phyloP scores from a whole-genome alignment of 2,888 invertebrate species.

The Hipparchia sbordonii region DNA sequence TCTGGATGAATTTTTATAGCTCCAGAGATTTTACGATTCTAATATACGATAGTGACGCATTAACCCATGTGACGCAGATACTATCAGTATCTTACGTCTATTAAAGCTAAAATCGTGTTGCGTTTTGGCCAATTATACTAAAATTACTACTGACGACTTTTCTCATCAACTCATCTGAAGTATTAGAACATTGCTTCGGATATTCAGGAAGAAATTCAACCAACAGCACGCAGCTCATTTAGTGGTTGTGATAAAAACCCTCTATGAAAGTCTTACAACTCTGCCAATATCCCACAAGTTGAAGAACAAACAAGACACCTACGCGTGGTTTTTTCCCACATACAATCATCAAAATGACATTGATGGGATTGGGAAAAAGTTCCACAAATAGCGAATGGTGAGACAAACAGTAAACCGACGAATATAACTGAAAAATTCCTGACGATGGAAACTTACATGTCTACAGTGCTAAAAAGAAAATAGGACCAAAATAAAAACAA shows the following conservation, averaged over 20 bases:
- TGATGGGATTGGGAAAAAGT: too few species aligned
- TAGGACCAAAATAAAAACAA: too few species aligned
- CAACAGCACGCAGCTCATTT: not conserved
- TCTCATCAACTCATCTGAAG: not conserved
- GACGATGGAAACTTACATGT: too few species aligned
- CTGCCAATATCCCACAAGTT: too few species aligned
- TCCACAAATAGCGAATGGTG: too few species aligned
- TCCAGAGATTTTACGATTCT: conserved; percentile 29
- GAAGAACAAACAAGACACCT: too few species aligned
- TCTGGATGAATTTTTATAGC: conserved; percentile 30
- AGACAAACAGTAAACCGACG: too few species aligned
- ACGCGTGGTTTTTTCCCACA: too few species aligned
- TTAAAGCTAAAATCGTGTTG: conserved; percentile 10
- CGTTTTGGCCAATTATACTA: conserved; percentile 16
- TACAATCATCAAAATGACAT: too few species aligned
- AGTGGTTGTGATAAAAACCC: too few species aligned
- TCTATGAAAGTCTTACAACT: not conserved
- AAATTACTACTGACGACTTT: not conserved
- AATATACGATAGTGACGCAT: conserved; percentile 35
- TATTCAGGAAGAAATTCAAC: not conserved
- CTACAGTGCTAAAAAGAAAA: too few species aligned
- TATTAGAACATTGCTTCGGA: not conserved
- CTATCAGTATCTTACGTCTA: conserved; percentile 19
- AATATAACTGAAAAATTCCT: too few species aligned
- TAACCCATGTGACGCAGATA: conserved; percentile 24